Conservation (phyloP, 2,888 invertebrate genomes). For the Heliothis peltigera region DNA sequence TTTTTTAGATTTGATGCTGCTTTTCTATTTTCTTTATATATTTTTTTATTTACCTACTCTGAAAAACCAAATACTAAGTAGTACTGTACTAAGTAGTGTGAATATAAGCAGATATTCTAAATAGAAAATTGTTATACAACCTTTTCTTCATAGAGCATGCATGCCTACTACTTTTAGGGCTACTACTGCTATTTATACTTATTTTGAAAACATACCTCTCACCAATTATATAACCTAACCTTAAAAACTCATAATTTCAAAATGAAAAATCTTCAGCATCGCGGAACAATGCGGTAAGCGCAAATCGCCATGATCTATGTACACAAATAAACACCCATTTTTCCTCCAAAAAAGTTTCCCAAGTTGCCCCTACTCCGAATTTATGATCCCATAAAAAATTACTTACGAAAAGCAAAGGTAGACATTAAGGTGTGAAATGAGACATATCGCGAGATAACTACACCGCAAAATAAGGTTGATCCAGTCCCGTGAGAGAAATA, state of each 20-base stretch:
- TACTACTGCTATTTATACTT: background rate
- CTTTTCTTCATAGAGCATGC: too few relatives aligned
- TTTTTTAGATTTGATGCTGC: slow-evolving; percentile 11
- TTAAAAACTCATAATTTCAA: slow-evolving; percentile 4
- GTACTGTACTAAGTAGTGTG: too few relatives aligned
- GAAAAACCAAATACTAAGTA: background rate
- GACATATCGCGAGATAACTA: slow-evolving; percentile 55
- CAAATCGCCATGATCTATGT: slow-evolving; percentile 43
- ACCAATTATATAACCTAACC: background rate
- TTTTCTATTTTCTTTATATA: background rate
- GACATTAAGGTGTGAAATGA: slow-evolving; percentile 58
- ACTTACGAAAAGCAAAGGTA: slow-evolving; percentile 53
- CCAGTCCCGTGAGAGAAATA: slow-evolving; percentile 36
- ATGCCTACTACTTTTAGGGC: too few relatives aligned
- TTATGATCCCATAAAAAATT: slow-evolving; percentile 56
- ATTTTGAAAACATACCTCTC: background rate
- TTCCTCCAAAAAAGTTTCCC: slow-evolving; percentile 45
- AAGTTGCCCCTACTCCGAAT: slow-evolving; percentile 33
- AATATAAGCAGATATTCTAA: too few relatives aligned
- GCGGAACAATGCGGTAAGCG: slow-evolving; percentile 26
- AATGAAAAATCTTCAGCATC: slow-evolving; percentile 21
- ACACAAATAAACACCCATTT: slow-evolving; percentile 52
- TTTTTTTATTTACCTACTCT: background rate
- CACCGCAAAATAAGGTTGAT: slow-evolving; percentile 57
- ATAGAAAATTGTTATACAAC: too few relatives aligned